A percentile compares a stretch with the other conserved stretches of the same genome.
Evolutionary conservation across 2,797 vertebrate genomes (phyloP).

Genomic region (Tadarida brasiliensis): DNA sequence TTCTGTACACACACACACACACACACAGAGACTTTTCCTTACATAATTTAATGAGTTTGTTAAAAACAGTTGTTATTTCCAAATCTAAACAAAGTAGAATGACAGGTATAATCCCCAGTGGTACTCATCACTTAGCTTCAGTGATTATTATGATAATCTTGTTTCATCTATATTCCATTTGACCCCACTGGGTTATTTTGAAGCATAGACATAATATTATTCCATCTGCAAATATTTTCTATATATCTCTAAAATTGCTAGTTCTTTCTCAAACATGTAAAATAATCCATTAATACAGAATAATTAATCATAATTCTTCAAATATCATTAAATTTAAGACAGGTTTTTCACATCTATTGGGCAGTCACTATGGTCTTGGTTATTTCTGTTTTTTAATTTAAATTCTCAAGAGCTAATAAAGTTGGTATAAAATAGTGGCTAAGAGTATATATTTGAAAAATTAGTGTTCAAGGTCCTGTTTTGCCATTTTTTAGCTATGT

Average conservation of each 20-base stretch:
- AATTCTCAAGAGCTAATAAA: conserved; percentile 30
- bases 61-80: conserved; percentile 18
- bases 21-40: not conserved
- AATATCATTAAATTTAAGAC: not conserved
- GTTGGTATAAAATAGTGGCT: not conserved
- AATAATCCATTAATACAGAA: not conserved
- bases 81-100: not conserved
- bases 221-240: not conserved
- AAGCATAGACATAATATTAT: not conserved
- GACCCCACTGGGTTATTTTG: not conserved
- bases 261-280: not conserved
- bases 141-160: not conserved
- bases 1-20: not conserved
- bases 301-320: not conserved
- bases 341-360: conserved; percentile 1
- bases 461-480: not conserved
- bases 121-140: not conserved
- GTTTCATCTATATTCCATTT: not conserved
- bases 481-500: not conserved
- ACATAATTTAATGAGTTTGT: not conserved
- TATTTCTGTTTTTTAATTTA: not conserved
- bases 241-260: not conserved
- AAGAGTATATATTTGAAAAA: conserved; percentile 7
- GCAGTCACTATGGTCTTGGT: not conserved
- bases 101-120: not conserved